Percentiles rank a stretch among this genome's conserved stretches.
These are phyloP conservation scores for Propithecus deckenii DNA, from an alignment of 2,797 vertebrate genomes.

Conservation along the genomic window DNA sequence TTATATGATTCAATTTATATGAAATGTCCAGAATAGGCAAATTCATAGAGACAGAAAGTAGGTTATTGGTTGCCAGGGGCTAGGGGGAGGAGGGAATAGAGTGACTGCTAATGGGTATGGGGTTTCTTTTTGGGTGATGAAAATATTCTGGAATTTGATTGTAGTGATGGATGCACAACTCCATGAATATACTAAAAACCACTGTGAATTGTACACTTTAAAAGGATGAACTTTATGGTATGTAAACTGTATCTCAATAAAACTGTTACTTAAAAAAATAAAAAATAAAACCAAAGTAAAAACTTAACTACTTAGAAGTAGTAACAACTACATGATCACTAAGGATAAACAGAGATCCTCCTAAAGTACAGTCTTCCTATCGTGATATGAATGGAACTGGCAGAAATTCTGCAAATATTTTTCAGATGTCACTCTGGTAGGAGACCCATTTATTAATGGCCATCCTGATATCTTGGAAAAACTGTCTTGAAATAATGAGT, in stretches of 20 bases:
- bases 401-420: constrained; percentile 16
- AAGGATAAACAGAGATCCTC: not conserved
- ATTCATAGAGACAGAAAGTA: constrained; percentile 1
- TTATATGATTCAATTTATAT: not conserved
- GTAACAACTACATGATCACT: not conserved
- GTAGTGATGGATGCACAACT: not conserved
- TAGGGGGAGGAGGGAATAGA: not conserved
- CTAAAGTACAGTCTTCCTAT: not conserved
- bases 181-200: constrained; percentile 10
- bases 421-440: not conserved
- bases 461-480: constrained; percentile 4
- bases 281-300: constrained; percentile 19
- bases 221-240: not conserved
- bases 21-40: not conserved
- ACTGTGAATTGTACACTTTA: not conserved
- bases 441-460: not conserved
- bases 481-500: constrained; percentile 22
- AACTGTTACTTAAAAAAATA: not conserved
- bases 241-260: not conserved
- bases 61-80: not conserved
- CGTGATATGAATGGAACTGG: not conserved
- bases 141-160: constrained; percentile 34
- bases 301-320: constrained; percentile 16
- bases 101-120: not conserved
- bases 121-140: not conserved